Evolutionary conservation across 2,888 invertebrate genomes (phyloP), one percentile per base, ranked within the genome.

Genomic region (Cheilosia soror): DNA sequence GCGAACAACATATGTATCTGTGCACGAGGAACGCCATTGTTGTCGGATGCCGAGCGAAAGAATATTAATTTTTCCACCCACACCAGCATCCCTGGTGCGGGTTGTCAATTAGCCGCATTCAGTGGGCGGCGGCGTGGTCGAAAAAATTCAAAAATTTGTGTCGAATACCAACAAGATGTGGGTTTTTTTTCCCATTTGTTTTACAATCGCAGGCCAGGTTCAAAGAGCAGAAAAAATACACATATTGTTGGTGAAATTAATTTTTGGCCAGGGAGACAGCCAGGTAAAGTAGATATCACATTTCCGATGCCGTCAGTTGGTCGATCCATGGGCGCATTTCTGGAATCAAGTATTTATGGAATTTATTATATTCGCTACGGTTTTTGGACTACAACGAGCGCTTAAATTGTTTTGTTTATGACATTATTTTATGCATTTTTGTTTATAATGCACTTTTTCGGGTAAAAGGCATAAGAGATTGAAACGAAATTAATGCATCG

Each of bases 281-380:
- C 76, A 60, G 60, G 42, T 76, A 31, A 40, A 37, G 37, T 11
- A 37, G 37, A 37, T 55, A 63, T 37, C 44, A 37, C 57, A 31
- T 65, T 66, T 11, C 47, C 25, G 65, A 49, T 20, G 40, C 29
- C 37, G 44, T 20, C 42, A 15, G 47, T 15, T 7, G 47, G 60
- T 5, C 42, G 42, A 7, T 58, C 37, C 49, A 51, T 57, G 15
- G 29, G 57, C n/a, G 55, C 15, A 47, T 42, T 25, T n/a, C 63
- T 75, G 66, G 33, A 77, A 77, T 73, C 60, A 73, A 77, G 72
- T 68, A 83, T 83, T 78, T 51, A 73, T 83, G 82, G 77, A 83
- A 83, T 83, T 77, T 78, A 47, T 73, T 77, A 77, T 78, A 62
- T 72, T 40, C 58, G 11, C 37, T 58, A 44, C 51, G n/a, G 62